phyloP scores from a whole-genome alignment of 1,140 invertebrate genomes.

The Mercenaria mercenaria region DNA sequence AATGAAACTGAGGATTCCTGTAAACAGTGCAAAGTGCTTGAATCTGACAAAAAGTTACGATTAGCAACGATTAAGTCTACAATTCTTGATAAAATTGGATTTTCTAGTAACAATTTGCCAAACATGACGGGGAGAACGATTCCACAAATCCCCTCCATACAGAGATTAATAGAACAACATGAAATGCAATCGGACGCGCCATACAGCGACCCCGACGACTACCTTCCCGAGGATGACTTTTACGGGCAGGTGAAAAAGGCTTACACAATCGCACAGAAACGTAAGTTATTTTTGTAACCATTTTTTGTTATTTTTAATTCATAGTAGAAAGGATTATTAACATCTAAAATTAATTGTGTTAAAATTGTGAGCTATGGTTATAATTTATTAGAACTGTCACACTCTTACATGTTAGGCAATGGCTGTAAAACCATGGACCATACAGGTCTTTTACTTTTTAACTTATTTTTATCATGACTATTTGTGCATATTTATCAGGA shows the following conservation, averaged over 20 bases:
- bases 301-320: too few species aligned
- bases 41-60: constrained; percentile 26
- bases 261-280: constrained; percentile 37
- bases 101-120: constrained; percentile 43
- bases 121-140: constrained; percentile 63
- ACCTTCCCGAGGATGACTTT: constrained; percentile 56
- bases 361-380: too few species aligned
- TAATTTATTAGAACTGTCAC: too few species aligned
- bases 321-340: too few species aligned
- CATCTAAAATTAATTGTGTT: too few species aligned
- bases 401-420: too few species aligned
- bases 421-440: too few species aligned
- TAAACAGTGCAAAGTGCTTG: constrained; percentile 12
- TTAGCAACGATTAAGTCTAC: constrained; percentile 44
- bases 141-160: constrained; percentile 58
- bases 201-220: constrained; percentile 1
- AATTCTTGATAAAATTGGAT: constrained; percentile 53
- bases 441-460: too few species aligned
- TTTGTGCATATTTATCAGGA: too few species aligned
- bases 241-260: constrained; percentile 59
- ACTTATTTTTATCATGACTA: too few species aligned
- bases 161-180: constrained; percentile 40
- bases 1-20: constrained; percentile 19
- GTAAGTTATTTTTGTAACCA: constrained; percentile 32
- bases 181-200: constrained; percentile 51